Base-by-base conservation (phyloP, 2,888 invertebrate genomes). In the Clepsis dumicolana region DNA sequence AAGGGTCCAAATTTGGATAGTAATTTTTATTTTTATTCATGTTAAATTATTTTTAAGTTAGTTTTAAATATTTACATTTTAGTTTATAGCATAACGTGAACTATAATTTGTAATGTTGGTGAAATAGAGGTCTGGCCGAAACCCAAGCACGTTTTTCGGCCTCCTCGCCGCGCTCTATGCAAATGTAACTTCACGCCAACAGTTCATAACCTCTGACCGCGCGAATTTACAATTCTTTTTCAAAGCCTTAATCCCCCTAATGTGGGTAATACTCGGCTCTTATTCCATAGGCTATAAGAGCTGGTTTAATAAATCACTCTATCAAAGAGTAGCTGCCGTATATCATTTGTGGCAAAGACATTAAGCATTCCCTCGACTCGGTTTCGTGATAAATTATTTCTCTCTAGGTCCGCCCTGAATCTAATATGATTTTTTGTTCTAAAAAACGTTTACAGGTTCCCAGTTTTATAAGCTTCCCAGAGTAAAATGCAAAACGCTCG, bases 271-370 rank as follows among this genome's bases (percentile, higher is more conserved):
- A 27, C 27, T 25, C 12, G 12, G 50, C 18, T 64, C 68, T 63
- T 68, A 68, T 64, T 64, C 52, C 32, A 8, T 10, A 44, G 38
- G 57, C 29, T 18, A 38, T 29, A 62, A 27, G 67, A 62, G 52
- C 57, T 44, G 59, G 57, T 64, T 68, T 64, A 67, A 68, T 68
- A 64, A 53, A 68, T 64, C 59, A 68, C 63, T 64, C 57, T 68
- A 64, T 68, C 68, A 68, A 57, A 59, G 63, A 64, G 68, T 62
- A 32, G 48, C 16, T 38, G 65, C 32, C 54, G 65, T 70, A 62
- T 65, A 70, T 70, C 62, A 66, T 66, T 65, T 66, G 57, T 63
- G 70, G 65, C 64, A 64, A 61, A 65, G 70, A 54, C 70, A 70
- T 65, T 65, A 70, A 62, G 57, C 62, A 70, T 65, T 70, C 70